Base-by-base conservation (phyloP, 2,888 invertebrate species). In the Xanthorhoe designata region DNA sequence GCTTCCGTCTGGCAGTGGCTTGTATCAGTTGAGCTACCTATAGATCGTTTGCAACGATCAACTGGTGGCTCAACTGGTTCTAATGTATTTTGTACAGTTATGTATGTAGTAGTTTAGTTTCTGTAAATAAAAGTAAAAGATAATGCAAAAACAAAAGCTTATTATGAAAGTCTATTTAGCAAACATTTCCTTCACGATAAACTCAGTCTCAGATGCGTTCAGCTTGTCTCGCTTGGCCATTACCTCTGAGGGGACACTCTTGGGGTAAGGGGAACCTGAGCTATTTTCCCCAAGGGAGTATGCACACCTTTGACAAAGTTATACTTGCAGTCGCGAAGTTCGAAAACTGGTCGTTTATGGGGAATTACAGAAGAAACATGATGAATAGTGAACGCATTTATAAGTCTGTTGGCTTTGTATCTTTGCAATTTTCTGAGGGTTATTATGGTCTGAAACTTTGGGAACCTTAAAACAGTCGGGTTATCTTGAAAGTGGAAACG, bases 211-310 rank as follows among this genome's bases (percentile, higher is more conserved):
- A 72, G 75, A 66, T 75, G 72, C 77, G 79, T 77, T 77, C 76
- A 75, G 78, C 78, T 77, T 75, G 82, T 82, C 78, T 84, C 80
- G 79, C 74, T 74, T 72, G 75, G 75, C 78, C 75, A 78, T 78
- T 80, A 77, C 75, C 77, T 71, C 76, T 69, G 78, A 74, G 79
- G 78, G 78, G 78, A 79, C 76, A 75, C 79, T 56, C 81, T 78
- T 76, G 73, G 78, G 77, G 69, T 51, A 63, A 84, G 85, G 90
- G 87, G 81, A 81, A 80, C 77, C 78, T 77, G 80, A 78, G 80
- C 78, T 85, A 86, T 87, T 77, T 80, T 73, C 72, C 90, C 82
- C 86, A 72, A 75, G 89, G 83, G 90, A 84, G 73, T 68, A 67
- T 63, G 71, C 73, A 75, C 55, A 62, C 38, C 50, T 53, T 38